Evolutionary conservation across 2,888 invertebrate genomes (phyloP).

Genomic region (Chrysolina oricalcia): DNA sequence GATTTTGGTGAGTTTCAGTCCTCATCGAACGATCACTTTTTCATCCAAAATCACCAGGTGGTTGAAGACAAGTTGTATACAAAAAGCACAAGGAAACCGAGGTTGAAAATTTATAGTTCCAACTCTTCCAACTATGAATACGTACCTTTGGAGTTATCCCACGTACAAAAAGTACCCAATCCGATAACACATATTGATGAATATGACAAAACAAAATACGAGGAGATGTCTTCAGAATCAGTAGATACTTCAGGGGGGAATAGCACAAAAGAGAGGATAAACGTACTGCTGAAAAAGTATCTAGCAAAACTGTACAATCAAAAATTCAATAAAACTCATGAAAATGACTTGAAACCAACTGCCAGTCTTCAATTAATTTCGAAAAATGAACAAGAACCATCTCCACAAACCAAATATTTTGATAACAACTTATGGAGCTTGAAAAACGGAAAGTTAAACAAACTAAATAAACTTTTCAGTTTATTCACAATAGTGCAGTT

Average conservation of each 20-base stretch:
- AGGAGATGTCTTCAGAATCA: conserved; percentile 38
- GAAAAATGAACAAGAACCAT: conserved; percentile 17
- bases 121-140: conserved; percentile 22
- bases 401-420: conserved; percentile 55
- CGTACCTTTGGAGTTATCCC: conserved; percentile 37
- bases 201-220: conserved; percentile 48
- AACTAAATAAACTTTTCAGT: conserved; percentile 75
- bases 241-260: conserved; percentile 20
- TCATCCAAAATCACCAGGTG: conserved; percentile 42
- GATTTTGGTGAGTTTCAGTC: conserved; percentile 49
- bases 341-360: neutral
- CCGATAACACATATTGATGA: neutral
- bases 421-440: conserved; percentile 48
- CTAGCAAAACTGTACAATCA: conserved; percentile 58
- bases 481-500: conserved; percentile 83
- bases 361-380: neutral
- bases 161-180: conserved; percentile 53
- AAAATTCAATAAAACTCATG: conserved; percentile 48
- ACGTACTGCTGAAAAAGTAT: conserved; percentile 58
- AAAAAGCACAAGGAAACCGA: conserved; percentile 42
- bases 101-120: conserved; percentile 34
- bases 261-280: conserved; percentile 54
- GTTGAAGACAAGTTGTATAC: conserved; percentile 22
- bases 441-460: conserved; percentile 66
- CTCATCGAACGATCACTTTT: conserved; percentile 31